Conservation (phyloP, 2,797 vertebrate genomes). For the Aulostomus chinensis region DNA sequence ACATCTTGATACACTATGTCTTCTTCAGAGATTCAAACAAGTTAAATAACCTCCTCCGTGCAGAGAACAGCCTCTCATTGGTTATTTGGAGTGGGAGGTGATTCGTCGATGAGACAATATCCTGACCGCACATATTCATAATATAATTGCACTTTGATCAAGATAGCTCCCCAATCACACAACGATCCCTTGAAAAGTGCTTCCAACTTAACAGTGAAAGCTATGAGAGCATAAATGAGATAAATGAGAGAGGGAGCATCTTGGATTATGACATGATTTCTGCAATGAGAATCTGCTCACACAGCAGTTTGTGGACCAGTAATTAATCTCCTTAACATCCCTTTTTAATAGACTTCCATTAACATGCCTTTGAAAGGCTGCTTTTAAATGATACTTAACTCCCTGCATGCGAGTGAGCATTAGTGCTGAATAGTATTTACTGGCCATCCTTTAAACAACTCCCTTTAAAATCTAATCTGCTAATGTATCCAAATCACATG, state of each 20-base stretch:
- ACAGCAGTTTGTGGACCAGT: slow-evolving; percentile 49
- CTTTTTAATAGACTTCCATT: slow-evolving; percentile 67
- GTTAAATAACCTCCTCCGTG: too few species aligned
- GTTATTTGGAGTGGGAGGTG: too few species aligned
- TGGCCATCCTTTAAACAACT: slow-evolving; percentile 62
- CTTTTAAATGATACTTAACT: slow-evolving; percentile 55
- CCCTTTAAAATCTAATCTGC: slow-evolving; percentile 76
- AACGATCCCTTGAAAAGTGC: background rate
- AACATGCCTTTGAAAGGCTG: slow-evolving; percentile 60
- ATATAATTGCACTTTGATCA: too few species aligned
- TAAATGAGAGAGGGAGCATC: slow-evolving; percentile 36
- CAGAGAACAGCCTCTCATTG: too few species aligned
- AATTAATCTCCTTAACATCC: slow-evolving; percentile 62
- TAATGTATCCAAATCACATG: slow-evolving; percentile 79
- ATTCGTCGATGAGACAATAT: too few species aligned
- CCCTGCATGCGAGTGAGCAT: slow-evolving; percentile 44
- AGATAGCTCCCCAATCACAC: too few species aligned
- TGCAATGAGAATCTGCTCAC: slow-evolving; percentile 43
- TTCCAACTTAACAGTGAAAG: background rate
- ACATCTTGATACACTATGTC: too few species aligned
- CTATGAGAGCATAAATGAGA: slow-evolving; percentile 15
- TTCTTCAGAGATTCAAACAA: too few species aligned
- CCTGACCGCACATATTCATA: too few species aligned
- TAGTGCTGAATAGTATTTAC: slow-evolving; percentile 67
- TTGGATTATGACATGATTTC: slow-evolving; percentile 32